A percentile compares a stretch with the other conserved stretches of the same genome.
phyloP scores from a whole-genome alignment of 2,888 invertebrate species.

The Acronicta alni region DNA sequence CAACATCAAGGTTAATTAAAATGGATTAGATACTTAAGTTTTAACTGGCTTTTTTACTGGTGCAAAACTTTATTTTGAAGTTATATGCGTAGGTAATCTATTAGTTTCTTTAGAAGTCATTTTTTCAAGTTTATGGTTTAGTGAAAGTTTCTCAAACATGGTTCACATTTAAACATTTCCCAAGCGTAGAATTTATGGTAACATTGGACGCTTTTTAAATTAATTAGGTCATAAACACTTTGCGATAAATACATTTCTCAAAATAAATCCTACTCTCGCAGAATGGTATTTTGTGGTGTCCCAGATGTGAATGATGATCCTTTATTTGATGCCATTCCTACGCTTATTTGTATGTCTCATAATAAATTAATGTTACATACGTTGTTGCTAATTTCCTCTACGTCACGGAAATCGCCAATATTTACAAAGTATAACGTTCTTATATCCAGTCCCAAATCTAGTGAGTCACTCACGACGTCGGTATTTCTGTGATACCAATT shows the following conservation, averaged over 20 bases:
- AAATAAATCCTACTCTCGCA: background rate
- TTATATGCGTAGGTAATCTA: too few species aligned
- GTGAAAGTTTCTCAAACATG: too few species aligned
- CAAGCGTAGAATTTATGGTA: background rate
- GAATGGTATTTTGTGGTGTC: too few species aligned
- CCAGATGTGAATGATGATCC: too few species aligned
- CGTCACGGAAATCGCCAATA: constrained; percentile 45
- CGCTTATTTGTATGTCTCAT: background rate
- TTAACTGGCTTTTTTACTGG: background rate
- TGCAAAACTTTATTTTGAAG: too few species aligned
- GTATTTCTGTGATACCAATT: constrained; percentile 19
- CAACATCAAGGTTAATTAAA: constrained; percentile 4
- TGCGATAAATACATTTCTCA: background rate
- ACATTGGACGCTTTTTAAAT: background rate
- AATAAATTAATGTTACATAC: constrained; percentile 6
- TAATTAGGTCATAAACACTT: background rate
- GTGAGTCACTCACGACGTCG: constrained; percentile 35
- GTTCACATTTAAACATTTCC: background rate
- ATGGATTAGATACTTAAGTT: background rate
- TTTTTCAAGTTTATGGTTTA: too few species aligned
- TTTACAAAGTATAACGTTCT: constrained; percentile 26
- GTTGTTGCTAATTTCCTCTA: constrained; percentile 10
- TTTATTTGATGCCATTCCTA: background rate
- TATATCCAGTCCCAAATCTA: constrained; percentile 23
- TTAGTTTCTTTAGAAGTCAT: too few species aligned